A percentile compares a stretch with the other conserved stretches of the same genome.
Evolutionary conservation across 2,113 vertebrate species (phyloP).

Genomic region (Corythaeola cristata): DNA sequence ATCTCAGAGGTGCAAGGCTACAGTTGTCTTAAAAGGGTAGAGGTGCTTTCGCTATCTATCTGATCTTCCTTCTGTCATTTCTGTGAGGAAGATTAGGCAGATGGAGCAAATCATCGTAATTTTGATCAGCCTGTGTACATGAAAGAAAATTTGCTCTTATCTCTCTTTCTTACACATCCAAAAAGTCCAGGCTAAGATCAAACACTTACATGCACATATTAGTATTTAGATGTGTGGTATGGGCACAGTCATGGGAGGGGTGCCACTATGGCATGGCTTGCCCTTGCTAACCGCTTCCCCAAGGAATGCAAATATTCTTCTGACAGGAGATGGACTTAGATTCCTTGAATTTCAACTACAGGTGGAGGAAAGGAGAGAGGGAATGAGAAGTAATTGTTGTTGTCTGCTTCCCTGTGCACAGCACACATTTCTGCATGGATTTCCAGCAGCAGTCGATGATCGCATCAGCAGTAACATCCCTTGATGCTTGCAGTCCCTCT

Average conservation of each 20-base stretch:
- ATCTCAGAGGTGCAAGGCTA: not conserved
- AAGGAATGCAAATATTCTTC: not conserved
- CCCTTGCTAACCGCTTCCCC: not conserved
- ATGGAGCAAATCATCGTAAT: not conserved
- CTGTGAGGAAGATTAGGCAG: not conserved
- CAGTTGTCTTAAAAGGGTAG: not conserved
- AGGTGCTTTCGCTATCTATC: not conserved
- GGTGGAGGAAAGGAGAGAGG: not conserved
- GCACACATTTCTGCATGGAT: constrained; percentile 36
- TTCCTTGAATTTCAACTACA: not conserved
- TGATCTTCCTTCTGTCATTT: not conserved
- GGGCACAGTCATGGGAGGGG: not conserved
- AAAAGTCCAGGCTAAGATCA: not conserved
- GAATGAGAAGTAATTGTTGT: not conserved
- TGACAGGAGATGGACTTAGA: not conserved
- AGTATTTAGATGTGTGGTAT: not conserved
- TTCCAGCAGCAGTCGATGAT: constrained; percentile 40
- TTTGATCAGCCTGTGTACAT: not conserved
- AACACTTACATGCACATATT: not conserved
- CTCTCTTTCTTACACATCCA: not conserved
- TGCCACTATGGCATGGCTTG: not conserved
- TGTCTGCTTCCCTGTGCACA: constrained; percentile 5
- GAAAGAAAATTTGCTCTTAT: not conserved
- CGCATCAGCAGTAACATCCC: not conserved
- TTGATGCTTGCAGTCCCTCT: constrained; percentile 32